Conservation (phyloP, 2,113 vertebrate genomes). For the Peucedramus taeniatus region DNA sequence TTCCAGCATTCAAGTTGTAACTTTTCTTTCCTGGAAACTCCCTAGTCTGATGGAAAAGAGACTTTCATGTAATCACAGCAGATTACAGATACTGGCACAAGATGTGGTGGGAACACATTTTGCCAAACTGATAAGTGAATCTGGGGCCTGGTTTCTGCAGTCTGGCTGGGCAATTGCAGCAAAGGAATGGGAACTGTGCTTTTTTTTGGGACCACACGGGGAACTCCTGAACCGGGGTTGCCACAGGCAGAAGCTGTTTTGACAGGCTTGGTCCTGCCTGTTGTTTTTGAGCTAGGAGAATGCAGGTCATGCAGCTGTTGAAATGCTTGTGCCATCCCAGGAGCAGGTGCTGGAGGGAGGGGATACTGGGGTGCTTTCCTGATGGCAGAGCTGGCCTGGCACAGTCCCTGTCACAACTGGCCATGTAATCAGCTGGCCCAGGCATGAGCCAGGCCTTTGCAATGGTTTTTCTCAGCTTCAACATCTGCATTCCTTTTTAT, state of each 20-base stretch:
- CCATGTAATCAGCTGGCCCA: background rate
- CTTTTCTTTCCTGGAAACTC: background rate
- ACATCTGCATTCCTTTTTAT: background rate
- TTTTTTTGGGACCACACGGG: background rate
- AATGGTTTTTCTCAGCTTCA: background rate
- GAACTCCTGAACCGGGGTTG: background rate
- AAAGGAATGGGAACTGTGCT: background rate
- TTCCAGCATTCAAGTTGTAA: background rate
- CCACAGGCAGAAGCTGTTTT: background rate
- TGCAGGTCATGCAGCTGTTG: background rate
- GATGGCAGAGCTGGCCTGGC: background rate
- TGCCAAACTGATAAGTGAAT: background rate
- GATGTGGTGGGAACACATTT: background rate
- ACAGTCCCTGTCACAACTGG: background rate
- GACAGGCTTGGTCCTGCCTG: background rate
- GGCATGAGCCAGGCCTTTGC: background rate
- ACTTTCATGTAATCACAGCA: background rate
- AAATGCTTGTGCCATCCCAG: background rate
- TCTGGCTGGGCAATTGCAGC: background rate
- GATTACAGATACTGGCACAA: background rate
- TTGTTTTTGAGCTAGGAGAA: background rate
- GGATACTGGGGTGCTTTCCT: background rate
- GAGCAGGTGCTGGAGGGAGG: background rate
- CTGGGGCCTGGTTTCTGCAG: background rate
- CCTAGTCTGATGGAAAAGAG: background rate